Base-by-base conservation (phyloP, 2,113 vertebrate species). In the Phylloscopus whistleri region DNA sequence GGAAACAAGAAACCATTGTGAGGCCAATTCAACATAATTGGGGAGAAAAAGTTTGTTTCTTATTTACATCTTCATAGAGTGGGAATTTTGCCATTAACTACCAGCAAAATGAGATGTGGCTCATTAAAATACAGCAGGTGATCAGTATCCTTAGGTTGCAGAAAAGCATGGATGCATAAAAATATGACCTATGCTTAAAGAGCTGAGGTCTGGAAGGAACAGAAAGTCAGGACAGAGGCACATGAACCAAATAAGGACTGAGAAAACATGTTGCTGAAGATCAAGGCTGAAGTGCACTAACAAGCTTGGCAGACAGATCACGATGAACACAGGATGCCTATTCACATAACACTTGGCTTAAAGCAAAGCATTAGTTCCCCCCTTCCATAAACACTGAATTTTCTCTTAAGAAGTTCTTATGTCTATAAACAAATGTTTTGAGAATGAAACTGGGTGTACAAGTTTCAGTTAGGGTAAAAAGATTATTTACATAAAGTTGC, bases 341-440 rank as follows among this genome's bases (percentile, higher is more conserved):
- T 75, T 81, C 90, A 86, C 33, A 15, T 31, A 35, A 72, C 26
- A 48, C 39, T 81, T 86, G 22, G 68, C 28, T 77, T 19, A 67
- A 73, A 44, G 35, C 24, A 43, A 80, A 92, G 56, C 41, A 48
- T 63, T 91, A 73, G n/a, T 83, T 69, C 64, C 46, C 81, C 55
- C 70, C 37, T 94, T 95, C 53, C 48, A 72, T 33, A 79, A 96
- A 78, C 56, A 89, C 48, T 53, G 22, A 11, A 46, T 73, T 93
- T 89, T 90, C 39, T 89, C 27, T 33, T 81, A 56, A 67, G 52
- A 94, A 69, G 37, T 64, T 77, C 33, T 68, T 78, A 53, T 10
- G 18, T 88, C 89, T 83, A 94, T 93, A 95, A 59, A 33, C 23
- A 90, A 46, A 84, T 89, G 27, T 72, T 94, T 94, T 91, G 27